Evolutionary conservation across 2,113 vertebrate genomes (phyloP), one percentile per base, ranked within the genome.

Genomic region (Rhegmatorhina hoffmannsi): DNA sequence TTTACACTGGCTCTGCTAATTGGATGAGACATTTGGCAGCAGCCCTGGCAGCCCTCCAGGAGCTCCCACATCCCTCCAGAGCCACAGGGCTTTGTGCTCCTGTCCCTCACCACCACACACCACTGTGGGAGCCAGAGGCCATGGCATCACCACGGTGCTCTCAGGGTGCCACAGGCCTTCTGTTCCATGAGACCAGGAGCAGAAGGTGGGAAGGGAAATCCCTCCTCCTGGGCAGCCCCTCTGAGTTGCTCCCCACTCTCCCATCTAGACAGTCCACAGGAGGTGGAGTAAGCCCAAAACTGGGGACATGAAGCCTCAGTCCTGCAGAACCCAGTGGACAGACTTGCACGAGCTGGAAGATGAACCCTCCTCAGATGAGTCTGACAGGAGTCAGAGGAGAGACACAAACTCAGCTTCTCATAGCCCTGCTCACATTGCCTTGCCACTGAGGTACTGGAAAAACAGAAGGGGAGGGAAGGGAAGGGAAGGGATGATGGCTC

Each of bases 231-330:
- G 33, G 38, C 20, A 40, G 8, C 10, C 7, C 44, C 12, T 69
- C 53, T 20, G 63, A 24, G 55, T 7, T 73, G 20, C 5, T 63
- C 73, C 58, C 13, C 28, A 5, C 34, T 66, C 25, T 34, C 16
- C 44, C 29, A 1, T 9, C 15, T 13, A 11, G 16, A 9, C 16
- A 55, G 5, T 2, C 49, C 10, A 6, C 0, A 20, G 55, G 26
- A 46, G 29, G 44, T 34, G 31, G 26, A 63, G 6, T 73, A 63
- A 38, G 40, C n/a, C 40, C 43, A 38, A 31, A 43, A 56, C 46
- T 43, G 15, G 58, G 49, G 36, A 63, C 15, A 5, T 21, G 56
- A 21, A 60, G 47, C n/a, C 28, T 36, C 26, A 63, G 7, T 9
- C 2, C 20, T 47, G 43, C 77, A 36, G 19, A 63, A 58, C 1